phyloP scores from a whole-genome alignment of 2,113 vertebrate species.

The Psittacus erithacus region DNA sequence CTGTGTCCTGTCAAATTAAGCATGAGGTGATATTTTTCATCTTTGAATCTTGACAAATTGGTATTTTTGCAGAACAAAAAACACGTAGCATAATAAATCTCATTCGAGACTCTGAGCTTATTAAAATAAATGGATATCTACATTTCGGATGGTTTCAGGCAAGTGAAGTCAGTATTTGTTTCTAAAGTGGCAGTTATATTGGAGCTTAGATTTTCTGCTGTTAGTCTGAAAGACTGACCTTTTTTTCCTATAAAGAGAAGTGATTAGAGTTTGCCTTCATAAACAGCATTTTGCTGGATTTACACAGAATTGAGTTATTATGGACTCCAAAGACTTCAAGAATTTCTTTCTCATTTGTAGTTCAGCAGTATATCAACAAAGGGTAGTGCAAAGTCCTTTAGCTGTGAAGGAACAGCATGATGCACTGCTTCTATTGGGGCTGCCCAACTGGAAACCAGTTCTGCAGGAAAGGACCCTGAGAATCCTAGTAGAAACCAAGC shows the following conservation, averaged over 20 bases:
- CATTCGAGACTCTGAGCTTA: background rate
- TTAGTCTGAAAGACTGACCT: background rate
- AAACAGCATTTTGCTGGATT: background rate
- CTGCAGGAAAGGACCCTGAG: background rate
- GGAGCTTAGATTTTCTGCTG: background rate
- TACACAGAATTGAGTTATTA: background rate
- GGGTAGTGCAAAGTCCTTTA: background rate
- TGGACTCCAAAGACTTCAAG: background rate
- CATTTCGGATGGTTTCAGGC: background rate
- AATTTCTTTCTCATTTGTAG: background rate
- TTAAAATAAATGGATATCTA: conserved; percentile 10
- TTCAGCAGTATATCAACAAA: background rate
- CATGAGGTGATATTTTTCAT: conserved; percentile 2
- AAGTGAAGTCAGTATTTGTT: conserved; percentile 16
- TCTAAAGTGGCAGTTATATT: background rate
- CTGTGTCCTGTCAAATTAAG: background rate
- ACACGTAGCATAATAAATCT: background rate
- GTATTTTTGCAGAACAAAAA: background rate
- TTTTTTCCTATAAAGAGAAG: background rate
- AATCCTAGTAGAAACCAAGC: background rate
- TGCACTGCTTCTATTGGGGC: background rate
- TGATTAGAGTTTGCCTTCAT: background rate
- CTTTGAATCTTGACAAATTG: conserved; percentile 23
- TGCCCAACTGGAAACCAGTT: background rate
- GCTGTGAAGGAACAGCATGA: background rate